Conservation (phyloP, 2,888 invertebrate species). For the Hirudinaria manillensis region DNA sequence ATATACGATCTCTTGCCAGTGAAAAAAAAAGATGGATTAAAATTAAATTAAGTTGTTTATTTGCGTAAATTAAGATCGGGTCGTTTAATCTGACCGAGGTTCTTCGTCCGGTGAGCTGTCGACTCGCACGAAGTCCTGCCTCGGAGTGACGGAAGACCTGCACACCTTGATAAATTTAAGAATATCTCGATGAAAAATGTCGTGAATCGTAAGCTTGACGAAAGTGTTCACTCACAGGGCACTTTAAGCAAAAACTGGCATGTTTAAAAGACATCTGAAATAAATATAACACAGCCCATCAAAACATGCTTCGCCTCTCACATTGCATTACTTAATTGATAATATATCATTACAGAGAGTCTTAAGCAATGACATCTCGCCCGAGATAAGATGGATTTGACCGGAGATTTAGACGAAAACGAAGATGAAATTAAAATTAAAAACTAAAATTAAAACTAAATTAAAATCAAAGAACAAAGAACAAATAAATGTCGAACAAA, state of each 20-base stretch:
- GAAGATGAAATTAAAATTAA: too few species aligned
- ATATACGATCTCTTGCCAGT: too few species aligned
- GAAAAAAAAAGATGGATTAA: conserved; percentile 59
- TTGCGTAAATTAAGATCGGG: background rate
- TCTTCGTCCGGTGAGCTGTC: conserved; percentile 47
- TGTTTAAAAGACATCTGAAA: conserved; percentile 52
- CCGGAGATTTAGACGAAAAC: too few species aligned
- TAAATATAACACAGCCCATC: too few species aligned
- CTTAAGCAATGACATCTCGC: too few species aligned
- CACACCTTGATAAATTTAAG: conserved; percentile 46
- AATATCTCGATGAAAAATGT: too few species aligned
- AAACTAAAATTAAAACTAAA: too few species aligned
- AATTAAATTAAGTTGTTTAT: conserved; percentile 25
- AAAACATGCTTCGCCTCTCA: background rate
- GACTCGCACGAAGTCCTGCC: conserved; percentile 54
- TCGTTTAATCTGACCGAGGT: conserved; percentile 45
- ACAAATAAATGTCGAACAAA: too few species aligned
- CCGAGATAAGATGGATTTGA: too few species aligned
- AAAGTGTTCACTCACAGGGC: conserved; percentile 52
- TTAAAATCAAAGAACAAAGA: background rate
- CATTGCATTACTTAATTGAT: too few species aligned
- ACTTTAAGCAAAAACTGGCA: conserved; percentile 51
- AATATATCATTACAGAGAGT: too few species aligned
- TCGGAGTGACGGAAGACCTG: conserved; percentile 51
- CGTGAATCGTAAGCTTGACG: too few species aligned